A percentile compares a stretch with the other conserved stretches of the same genome.
Conservation (phyloP, 2,888 invertebrate genomes). For the Acronicta leporina region DNA sequence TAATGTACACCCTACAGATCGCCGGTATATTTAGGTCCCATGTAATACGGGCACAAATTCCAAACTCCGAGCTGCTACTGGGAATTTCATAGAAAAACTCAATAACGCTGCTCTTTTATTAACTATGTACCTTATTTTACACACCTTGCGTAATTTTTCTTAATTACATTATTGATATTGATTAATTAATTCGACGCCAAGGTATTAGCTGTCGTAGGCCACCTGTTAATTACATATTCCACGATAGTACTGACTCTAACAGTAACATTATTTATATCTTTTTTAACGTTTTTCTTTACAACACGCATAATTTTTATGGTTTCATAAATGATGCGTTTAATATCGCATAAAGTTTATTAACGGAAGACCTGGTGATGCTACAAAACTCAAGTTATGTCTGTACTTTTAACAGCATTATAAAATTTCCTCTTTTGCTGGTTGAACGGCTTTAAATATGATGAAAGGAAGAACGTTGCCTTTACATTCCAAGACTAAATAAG, state of each 20-base stretch:
- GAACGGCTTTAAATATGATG: constrained; percentile 4
- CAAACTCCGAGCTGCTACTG: too few relatives aligned
- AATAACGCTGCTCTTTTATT: too few relatives aligned
- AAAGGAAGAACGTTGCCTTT: constrained; percentile 30
- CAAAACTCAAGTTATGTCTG: constrained; percentile 17
- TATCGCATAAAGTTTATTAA: constrained; percentile 57
- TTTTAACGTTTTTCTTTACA: constrained; percentile 33
- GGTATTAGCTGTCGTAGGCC: neutral
- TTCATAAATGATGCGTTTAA: constrained; percentile 46
- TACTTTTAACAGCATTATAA: constrained; percentile 33
- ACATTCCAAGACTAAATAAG: constrained; percentile 45
- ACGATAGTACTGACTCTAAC: neutral
- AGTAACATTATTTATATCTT: constrained; percentile 4
- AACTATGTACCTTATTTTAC: too few relatives aligned
- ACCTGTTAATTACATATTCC: constrained; percentile 9
- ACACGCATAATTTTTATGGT: constrained; percentile 37
- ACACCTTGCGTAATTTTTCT: neutral
- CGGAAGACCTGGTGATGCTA: constrained; percentile 39
- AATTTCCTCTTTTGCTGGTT: constrained; percentile 22
- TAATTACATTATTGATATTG: neutral
- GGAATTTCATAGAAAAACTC: too few relatives aligned
- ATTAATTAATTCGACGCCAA: neutral
- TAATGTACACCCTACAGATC: too few relatives aligned
- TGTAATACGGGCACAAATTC: too few relatives aligned
- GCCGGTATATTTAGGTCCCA: too few relatives aligned